A percentile compares a stretch with the other conserved stretches of the same genome.
Conservation (phyloP, 92 coral and sea anemone genomes). For the Isaurus tuberculatus region DNA sequence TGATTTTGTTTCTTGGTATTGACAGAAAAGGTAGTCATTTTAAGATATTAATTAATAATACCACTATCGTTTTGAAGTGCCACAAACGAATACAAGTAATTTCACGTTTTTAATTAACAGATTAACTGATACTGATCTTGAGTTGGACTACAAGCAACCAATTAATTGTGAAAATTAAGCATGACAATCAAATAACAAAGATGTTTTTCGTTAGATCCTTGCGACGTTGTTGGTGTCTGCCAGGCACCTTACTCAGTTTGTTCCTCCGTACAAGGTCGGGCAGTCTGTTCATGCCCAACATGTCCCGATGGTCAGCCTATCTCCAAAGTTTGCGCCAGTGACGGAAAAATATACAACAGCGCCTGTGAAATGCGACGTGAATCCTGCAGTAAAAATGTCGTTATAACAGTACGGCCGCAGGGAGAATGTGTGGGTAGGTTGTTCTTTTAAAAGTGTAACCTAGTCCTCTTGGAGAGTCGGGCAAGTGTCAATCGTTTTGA, state of each 20-base stretch:
- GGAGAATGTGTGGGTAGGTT: background rate
- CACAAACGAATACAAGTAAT: no score
- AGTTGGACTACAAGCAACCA: no score
- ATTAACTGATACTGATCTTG: no score
- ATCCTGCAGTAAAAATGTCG: background rate
- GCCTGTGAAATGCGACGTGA: background rate
- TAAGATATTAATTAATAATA: no score
- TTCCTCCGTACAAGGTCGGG: background rate
- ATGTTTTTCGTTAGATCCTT: background rate
- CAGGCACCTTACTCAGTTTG: background rate
- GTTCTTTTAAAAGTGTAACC: background rate
- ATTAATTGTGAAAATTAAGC: no score
- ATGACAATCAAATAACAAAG: no score
- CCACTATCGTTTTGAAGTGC: no score
- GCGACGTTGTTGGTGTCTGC: background rate
- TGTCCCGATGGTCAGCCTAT: background rate
- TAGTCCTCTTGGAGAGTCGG: no score
- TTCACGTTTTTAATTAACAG: no score
- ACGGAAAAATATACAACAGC: background rate
- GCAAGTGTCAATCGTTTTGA: no score
- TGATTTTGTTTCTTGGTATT: no score
- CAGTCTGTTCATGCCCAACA: constrained; percentile 6
- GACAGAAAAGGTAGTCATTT: no score
- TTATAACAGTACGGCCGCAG: background rate
- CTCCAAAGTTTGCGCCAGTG: background rate